These are phyloP conservation scores for Limnothrissa miodon DNA, from an alignment of 2,113 vertebrate genomes.

Conservation along the genomic window DNA sequence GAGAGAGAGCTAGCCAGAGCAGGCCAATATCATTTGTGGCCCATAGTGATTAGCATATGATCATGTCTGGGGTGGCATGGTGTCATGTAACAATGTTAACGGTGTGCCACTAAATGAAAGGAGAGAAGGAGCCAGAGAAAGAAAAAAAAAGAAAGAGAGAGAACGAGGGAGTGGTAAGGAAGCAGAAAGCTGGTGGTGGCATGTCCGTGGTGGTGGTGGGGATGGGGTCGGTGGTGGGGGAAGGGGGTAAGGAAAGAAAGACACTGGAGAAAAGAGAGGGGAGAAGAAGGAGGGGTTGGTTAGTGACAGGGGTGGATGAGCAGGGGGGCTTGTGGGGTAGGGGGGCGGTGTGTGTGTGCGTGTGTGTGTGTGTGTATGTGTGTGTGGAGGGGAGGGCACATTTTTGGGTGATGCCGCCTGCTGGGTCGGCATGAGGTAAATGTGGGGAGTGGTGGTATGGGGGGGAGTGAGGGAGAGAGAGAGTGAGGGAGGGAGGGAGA, in stretches of 20 bases:
- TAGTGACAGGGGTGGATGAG: slow-evolving; percentile 29
- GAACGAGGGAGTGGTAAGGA: neutral
- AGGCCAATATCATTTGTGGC: neutral
- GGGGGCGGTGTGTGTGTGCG: slow-evolving; percentile 35
- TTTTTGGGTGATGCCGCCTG: slow-evolving; percentile 55
- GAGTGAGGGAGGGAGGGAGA: slow-evolving; percentile 45
- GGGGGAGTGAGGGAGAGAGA: slow-evolving; percentile 29
- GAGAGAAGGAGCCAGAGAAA: neutral
- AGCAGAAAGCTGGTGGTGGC: slow-evolving; percentile 26
- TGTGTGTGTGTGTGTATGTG: slow-evolving; percentile 26
- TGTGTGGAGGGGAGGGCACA: slow-evolving; percentile 40
- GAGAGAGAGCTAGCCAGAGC: neutral
- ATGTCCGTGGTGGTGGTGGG: no score
- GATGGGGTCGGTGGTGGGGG: no score
- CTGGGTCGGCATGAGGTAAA: slow-evolving; percentile 57
- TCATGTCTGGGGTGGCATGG: slow-evolving; percentile 65
- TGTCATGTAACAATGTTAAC: slow-evolving; percentile 69
- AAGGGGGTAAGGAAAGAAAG: neutral
- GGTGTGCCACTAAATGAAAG: slow-evolving; percentile 57
- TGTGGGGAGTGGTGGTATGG: slow-evolving; percentile 51
- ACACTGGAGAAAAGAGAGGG: neutral
- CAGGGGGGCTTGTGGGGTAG: neutral
- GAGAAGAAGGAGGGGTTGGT: slow-evolving; percentile 12
- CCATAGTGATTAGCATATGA: slow-evolving; percentile 61
- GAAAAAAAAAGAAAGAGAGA: neutral